Conservation (phyloP, 2,113 vertebrate genomes). For the Anser brachyrhynchus region DNA sequence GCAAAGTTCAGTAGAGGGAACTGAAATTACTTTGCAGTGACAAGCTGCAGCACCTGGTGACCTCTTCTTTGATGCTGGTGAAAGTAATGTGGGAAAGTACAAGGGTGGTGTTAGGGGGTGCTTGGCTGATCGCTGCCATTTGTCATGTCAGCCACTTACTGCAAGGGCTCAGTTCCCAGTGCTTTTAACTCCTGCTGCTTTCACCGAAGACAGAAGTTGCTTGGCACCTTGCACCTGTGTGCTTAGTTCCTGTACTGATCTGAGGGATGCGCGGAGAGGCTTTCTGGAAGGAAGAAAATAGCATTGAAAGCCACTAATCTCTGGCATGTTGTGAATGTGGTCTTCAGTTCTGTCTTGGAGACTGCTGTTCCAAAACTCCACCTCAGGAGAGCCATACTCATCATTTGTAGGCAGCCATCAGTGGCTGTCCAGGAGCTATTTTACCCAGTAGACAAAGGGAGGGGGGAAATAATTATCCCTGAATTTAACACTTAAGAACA, state of each 20-base stretch:
- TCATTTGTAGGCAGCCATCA: slow-evolving; percentile 61
- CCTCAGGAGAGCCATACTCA: slow-evolving; percentile 51
- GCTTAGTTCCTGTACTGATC: background rate
- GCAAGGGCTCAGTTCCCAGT: background rate
- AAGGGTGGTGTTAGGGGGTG: background rate
- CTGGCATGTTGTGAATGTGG: background rate
- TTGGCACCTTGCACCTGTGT: background rate
- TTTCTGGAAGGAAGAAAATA: slow-evolving; percentile 46
- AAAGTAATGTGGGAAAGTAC: background rate
- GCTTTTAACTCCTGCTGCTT: background rate
- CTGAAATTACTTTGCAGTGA: background rate
- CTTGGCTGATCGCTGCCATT: background rate
- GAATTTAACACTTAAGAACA: slow-evolving; percentile 64
- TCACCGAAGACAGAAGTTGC: background rate
- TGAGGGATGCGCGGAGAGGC: background rate
- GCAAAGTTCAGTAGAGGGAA: background rate
- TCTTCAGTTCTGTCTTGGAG: slow-evolving; percentile 52
- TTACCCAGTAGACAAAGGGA: slow-evolving; percentile 60
- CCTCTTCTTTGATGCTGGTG: background rate
- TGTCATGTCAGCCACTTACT: slow-evolving; percentile 9
- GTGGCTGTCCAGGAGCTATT: slow-evolving; percentile 46
- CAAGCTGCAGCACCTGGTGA: background rate
- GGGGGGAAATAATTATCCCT: slow-evolving; percentile 17
- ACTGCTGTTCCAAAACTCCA: slow-evolving; percentile 52
- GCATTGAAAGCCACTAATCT: slow-evolving; percentile 26